Percentiles rank a stretch among this genome's conserved stretches.
Conservation (phyloP, 2,888 invertebrate species). For the Drosophila pseudotakahashii region DNA sequence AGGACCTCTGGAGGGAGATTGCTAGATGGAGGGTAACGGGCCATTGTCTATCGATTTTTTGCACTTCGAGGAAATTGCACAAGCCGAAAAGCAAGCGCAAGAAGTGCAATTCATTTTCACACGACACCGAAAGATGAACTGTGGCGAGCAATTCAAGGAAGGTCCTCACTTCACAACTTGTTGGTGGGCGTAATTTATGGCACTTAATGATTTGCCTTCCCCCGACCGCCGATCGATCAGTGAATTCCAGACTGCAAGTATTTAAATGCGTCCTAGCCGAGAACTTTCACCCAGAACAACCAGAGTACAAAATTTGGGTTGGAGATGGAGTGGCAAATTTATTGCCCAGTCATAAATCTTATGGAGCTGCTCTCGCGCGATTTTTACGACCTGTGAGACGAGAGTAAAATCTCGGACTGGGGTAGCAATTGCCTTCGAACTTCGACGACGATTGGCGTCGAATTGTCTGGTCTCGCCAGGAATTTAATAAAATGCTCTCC, state of each 20-base stretch:
- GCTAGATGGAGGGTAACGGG: conserved; percentile 30
- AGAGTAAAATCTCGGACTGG: conserved; percentile 28
- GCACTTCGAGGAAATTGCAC: conserved; percentile 65
- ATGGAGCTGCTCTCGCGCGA: conserved; percentile 2
- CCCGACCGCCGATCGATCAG: conserved; percentile 36
- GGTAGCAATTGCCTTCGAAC: conserved; percentile 32
- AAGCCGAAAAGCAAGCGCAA: conserved; percentile 11
- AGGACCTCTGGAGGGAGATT: conserved; percentile 40
- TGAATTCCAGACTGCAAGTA: conserved; percentile 7
- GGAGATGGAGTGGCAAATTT: conserved; percentile 39
- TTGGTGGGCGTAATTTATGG: conserved; percentile 67
- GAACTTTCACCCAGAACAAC: conserved; percentile 37
- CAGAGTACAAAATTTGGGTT: conserved; percentile 9
- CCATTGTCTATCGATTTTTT: conserved; percentile 77
- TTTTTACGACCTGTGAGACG: conserved; percentile 40
- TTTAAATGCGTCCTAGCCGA: conserved; percentile 9
- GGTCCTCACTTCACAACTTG: conserved; percentile 11
- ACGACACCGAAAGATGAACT: conserved; percentile 40
- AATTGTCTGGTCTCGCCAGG: conserved; percentile 53
- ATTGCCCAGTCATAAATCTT: conserved; percentile 46
- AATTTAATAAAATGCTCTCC: conserved; percentile 47
- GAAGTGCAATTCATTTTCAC: conserved; percentile 74
- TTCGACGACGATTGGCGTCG: conserved; percentile 55
- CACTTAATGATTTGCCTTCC: conserved; percentile 63
- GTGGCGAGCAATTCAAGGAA: conserved; percentile 46